phyloP scores from a whole-genome alignment of 2,113 vertebrate genomes.

The Austrofundulus limnaeus region DNA sequence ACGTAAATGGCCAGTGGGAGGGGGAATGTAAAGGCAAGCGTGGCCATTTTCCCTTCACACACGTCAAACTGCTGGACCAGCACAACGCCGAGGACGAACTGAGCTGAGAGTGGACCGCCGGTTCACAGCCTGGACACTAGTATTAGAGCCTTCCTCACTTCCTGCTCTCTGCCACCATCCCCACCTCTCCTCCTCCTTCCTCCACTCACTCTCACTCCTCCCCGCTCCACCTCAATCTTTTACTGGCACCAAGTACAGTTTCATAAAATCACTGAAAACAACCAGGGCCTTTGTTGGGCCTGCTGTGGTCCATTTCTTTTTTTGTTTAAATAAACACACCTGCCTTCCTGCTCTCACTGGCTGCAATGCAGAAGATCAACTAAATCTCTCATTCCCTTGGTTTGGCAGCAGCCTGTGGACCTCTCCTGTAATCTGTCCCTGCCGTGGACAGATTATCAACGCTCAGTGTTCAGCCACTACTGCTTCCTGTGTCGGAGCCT shows the following conservation, averaged over 20 bases:
- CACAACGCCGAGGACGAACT: constrained; percentile 91
- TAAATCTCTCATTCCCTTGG: constrained; percentile 13
- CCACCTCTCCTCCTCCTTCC: not conserved
- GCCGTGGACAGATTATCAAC: constrained; percentile 24
- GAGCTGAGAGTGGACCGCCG: constrained; percentile 84
- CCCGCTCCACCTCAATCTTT: constrained; percentile 79
- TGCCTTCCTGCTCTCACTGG: constrained; percentile 18
- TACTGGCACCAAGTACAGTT: constrained; percentile 92
- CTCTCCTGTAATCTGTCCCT: not conserved
- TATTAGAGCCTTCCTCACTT: constrained; percentile 48
- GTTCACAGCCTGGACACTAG: constrained; percentile 62
- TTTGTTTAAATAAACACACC: constrained; percentile 21
- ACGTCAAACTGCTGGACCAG: constrained; percentile 97
- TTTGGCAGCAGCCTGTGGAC: constrained; percentile 12
- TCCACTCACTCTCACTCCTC: not conserved
- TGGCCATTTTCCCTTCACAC: constrained; percentile 98
- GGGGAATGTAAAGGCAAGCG: constrained; percentile 95
- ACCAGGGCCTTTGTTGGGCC: constrained; percentile 39
- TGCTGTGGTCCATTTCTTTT: constrained; percentile 28
- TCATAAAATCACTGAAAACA: constrained; percentile 83
- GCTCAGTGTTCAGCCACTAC: constrained; percentile 51
- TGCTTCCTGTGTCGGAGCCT: constrained; percentile 56
- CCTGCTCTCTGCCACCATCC: not conserved
- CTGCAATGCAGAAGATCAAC: constrained; percentile 8
- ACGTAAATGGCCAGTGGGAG: constrained; percentile 98